Percentiles rank a stretch among this genome's conserved stretches.
These are phyloP conservation scores for Ceratina calcarata DNA, from an alignment of 1,140 invertebrate species.

Conservation along the genomic window DNA sequence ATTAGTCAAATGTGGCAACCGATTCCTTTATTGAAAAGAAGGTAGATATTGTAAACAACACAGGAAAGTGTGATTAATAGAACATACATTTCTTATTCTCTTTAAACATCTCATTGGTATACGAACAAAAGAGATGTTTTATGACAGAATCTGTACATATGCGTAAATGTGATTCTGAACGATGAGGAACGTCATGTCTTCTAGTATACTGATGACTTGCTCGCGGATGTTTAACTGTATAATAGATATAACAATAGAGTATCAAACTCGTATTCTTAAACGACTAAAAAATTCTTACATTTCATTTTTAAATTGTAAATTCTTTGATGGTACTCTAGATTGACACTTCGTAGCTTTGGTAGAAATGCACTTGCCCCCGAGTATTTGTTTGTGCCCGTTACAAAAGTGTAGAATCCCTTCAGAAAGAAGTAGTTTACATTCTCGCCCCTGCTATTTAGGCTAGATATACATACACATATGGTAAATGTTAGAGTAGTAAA, in stretches of 20 bases:
- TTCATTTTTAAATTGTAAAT: neutral
- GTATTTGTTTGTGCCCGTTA: neutral
- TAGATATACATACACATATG: neutral
- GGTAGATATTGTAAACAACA: slow-evolving; percentile 75
- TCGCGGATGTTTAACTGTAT: slow-evolving; percentile 27
- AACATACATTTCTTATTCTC: neutral
- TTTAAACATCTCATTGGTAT: neutral
- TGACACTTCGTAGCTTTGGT: slow-evolving; percentile 24
- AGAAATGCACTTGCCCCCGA: slow-evolving; percentile 6
- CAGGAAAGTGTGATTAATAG: neutral
- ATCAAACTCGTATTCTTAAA: neutral
- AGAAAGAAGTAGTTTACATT: neutral
- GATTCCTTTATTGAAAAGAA: slow-evolving; percentile 80
- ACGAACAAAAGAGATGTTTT: too few relatives aligned
- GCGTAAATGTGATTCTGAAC: too few relatives aligned
- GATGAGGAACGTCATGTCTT: neutral
- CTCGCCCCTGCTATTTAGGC: slow-evolving; percentile 1
- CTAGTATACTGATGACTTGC: neutral
- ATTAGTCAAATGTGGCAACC: slow-evolving; percentile 88
- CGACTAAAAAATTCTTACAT: neutral
- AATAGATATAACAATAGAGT: neutral
- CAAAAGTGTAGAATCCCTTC: neutral
- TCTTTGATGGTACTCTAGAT: neutral
- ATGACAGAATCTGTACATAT: too few relatives aligned
- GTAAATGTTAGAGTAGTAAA: slow-evolving; percentile 72